Evolutionary conservation across 35 echinoderm and acorn worm species (phyloP).

Genomic region (Chiridota heheva): DNA sequence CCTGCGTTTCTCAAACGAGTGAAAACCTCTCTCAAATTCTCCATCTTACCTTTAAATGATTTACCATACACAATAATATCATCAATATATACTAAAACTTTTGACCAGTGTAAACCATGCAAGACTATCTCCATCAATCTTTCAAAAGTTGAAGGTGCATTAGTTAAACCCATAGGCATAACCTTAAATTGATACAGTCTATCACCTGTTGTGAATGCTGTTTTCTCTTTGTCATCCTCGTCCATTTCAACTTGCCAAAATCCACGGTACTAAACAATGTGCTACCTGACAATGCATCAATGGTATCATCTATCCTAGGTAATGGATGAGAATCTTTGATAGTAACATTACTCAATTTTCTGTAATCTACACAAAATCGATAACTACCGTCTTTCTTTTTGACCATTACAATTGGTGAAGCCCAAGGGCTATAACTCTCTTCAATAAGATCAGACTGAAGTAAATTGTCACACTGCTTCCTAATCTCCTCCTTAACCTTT

Average conservation of each 20-base stretch:
- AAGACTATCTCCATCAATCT: constrained; percentile 55
- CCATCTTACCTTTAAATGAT: constrained; percentile 41
- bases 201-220: constrained; percentile 44
- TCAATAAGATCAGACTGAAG: too few species aligned
- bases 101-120: constrained; percentile 15
- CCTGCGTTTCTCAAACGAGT: background rate
- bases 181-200: constrained; percentile 57
- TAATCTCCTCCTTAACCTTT: constrained; percentile 32
- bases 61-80: constrained; percentile 53
- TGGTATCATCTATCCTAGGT: too few species aligned
- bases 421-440: too few species aligned
- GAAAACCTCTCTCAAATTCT: constrained; percentile 43
- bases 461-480: constrained; percentile 23
- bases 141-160: constrained; percentile 37
- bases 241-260: constrained; percentile 46
- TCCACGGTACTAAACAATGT: too few species aligned
- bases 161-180: constrained; percentile 42
- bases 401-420: too few species aligned
- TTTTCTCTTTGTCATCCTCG: constrained; percentile 16
- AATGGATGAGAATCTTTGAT: too few species aligned
- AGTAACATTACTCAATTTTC: too few species aligned
- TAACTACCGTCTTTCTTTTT: too few species aligned
- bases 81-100: constrained; percentile 50
- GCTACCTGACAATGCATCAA: too few species aligned
- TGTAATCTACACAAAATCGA: too few species aligned